Evolutionary conservation across 2,113 vertebrate species (phyloP).

Genomic region (Panurus biarmicus): DNA sequence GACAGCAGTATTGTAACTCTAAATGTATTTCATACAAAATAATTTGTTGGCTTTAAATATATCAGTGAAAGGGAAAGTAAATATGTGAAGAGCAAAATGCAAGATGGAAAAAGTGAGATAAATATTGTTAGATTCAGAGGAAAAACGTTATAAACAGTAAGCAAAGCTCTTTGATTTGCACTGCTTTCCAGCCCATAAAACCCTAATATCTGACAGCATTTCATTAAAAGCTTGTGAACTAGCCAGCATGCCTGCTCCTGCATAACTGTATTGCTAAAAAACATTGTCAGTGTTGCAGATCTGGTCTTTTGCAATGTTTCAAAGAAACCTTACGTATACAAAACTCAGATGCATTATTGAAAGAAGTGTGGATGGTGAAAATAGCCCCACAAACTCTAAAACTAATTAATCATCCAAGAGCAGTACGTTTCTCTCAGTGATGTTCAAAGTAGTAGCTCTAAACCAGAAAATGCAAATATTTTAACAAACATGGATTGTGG

Average conservation of each 20-base stretch:
- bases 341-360: conserved; percentile 23
- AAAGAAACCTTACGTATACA: conserved; percentile 25
- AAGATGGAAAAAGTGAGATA: conserved; percentile 61
- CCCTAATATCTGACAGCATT: conserved; percentile 52
- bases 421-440: not conserved
- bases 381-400: conserved; percentile 19
- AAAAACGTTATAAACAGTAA: conserved; percentile 66
- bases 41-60: not conserved
- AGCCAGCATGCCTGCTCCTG: conserved; percentile 14
- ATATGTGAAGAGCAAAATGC: conserved; percentile 61
- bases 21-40: not conserved
- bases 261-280: conserved; percentile 47
- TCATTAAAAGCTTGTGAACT: conserved; percentile 67
- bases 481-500: not conserved
- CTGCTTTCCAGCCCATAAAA: conserved; percentile 76
- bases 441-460: not conserved
- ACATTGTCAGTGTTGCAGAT: not conserved
- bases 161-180: conserved; percentile 70
- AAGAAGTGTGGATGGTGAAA: not conserved
- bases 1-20: not conserved
- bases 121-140: conserved; percentile 57
- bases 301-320: conserved; percentile 23
- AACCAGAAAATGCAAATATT: not conserved
- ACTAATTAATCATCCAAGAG: conserved; percentile 15
- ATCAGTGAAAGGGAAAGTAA: conserved; percentile 59